Evolutionary conservation across 2,113 vertebrate genomes (phyloP), one percentile per base, ranked within the genome.

Genomic region (Burhinus oedicnemus): DNA sequence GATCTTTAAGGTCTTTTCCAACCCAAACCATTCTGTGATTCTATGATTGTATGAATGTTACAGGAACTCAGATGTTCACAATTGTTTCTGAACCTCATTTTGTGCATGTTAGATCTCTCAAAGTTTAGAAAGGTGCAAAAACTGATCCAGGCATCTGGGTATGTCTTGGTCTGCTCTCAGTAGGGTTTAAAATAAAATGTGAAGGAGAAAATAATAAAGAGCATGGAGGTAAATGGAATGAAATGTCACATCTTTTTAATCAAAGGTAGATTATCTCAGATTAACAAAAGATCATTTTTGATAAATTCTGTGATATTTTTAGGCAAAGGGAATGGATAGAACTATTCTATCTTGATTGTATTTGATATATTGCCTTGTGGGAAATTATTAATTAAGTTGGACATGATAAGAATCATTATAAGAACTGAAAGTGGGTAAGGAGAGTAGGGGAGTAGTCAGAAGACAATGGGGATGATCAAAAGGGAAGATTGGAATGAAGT

Each of bases 231-330:
- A 93, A 88, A 86, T 66, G 64, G 32, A 93, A 93, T 93, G 38
- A 90, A 94, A 80, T 83, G 45, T 90, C 79, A 83, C n/a, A 81
- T 95, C 58, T 89, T 93, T 93, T 95, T 96, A 95, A 96, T 97
- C 85, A 96, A 94, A 93, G 45, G 44, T 86, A 62, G 72, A 88
- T 97, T 93, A 93, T 94, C 36, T 92, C 82, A 30, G 87, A 88
- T 96, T 94, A 96, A 94, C 82, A 90, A 57, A 95, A 88, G 44
- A 94, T 74, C 36, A 58, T 83, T 96, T 96, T 88, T 95, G 5
- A 90, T 86, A 92, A 90, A 88, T 93, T 96, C 26, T 36, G 30
- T 69, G 87, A 62, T 96, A 96, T 95, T 96, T 96, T 96, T 96
- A 95, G 95, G 55, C 70, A 90, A 77, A 54, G 34, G 61, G 42